Conservation (phyloP, 2,888 invertebrate species). For the Pecten maximus region DNA sequence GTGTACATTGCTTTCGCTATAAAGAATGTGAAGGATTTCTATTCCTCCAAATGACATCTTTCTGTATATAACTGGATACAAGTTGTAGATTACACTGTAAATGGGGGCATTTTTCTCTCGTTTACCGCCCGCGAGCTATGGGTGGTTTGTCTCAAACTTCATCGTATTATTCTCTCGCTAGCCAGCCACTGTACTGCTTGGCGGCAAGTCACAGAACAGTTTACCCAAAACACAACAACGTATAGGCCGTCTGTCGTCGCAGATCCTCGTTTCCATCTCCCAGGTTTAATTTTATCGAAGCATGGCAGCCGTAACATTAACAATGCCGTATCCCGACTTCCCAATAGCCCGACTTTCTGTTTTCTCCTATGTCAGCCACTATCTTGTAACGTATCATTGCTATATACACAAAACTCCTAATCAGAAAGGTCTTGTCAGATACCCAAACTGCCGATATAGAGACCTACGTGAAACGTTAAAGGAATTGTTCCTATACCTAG, state of each 20-base stretch:
- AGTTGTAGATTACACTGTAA: constrained; percentile 50
- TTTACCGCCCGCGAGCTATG: constrained; percentile 58
- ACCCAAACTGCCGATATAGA: neutral
- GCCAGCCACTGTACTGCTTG: constrained; percentile 41
- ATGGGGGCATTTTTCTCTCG: constrained; percentile 47
- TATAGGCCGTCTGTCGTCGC: constrained; percentile 50
- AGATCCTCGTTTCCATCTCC: constrained; percentile 26
- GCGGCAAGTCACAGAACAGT: constrained; percentile 49
- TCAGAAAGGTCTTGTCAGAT: constrained; percentile 2
- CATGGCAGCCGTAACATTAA: constrained; percentile 35
- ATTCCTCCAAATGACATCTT: constrained; percentile 50
- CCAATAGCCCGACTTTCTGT: constrained; percentile 4
- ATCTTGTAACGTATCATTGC: constrained; percentile 7
- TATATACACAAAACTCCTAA: constrained; percentile 6
- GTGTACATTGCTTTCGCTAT: neutral
- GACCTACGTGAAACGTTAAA: constrained; percentile 24
- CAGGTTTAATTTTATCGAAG: constrained; percentile 41
- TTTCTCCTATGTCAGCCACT: neutral
- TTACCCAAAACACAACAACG: constrained; percentile 54
- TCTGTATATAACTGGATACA: constrained; percentile 56
- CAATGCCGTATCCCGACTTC: constrained; percentile 13
- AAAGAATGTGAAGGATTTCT: constrained; percentile 9
- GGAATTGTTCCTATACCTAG: neutral
- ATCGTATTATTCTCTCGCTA: constrained; percentile 40
- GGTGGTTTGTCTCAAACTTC: constrained; percentile 58